Evolutionary conservation across 2,888 invertebrate genomes (phyloP).

Genomic region (Lasioglossum figueresi): DNA sequence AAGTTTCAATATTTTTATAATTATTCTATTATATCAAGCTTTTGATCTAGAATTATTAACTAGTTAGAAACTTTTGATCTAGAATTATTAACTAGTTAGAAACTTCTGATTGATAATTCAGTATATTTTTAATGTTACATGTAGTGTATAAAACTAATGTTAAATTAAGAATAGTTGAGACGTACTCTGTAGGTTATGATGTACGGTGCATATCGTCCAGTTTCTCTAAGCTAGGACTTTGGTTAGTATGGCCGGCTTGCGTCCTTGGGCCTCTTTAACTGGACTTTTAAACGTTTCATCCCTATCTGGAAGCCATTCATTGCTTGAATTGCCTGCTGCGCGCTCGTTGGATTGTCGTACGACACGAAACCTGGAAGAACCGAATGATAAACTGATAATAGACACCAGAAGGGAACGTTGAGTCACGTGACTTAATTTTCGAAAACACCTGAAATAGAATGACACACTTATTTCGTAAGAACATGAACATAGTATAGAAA

Average conservation of each 20-base stretch:
- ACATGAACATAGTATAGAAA: background rate
- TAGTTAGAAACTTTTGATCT: background rate
- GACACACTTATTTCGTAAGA: background rate
- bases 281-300: constrained; percentile 99
- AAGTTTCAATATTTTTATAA: background rate
- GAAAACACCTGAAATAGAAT: constrained; percentile 1
- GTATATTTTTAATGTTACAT: background rate
- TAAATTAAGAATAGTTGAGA: constrained; percentile 34
- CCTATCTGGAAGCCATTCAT: constrained; percentile 99
- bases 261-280: constrained; percentile 99
- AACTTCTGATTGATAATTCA: background rate
- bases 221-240: constrained; percentile 87
- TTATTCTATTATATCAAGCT: background rate
- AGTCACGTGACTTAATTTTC: background rate
- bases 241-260: constrained; percentile 99
- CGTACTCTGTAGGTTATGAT: constrained; percentile 81
- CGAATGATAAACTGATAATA: constrained; percentile 34
- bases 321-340: constrained; percentile 99
- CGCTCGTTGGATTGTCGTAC: constrained; percentile 99
- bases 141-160: background rate
- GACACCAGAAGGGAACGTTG: background rate
- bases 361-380: constrained; percentile 96
- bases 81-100: background rate
- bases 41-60: background rate
- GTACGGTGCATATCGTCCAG: constrained; percentile 82